phyloP scores from a whole-genome alignment of 53 echinoderm and acorn worm species.

The Arbacia lixula region DNA sequence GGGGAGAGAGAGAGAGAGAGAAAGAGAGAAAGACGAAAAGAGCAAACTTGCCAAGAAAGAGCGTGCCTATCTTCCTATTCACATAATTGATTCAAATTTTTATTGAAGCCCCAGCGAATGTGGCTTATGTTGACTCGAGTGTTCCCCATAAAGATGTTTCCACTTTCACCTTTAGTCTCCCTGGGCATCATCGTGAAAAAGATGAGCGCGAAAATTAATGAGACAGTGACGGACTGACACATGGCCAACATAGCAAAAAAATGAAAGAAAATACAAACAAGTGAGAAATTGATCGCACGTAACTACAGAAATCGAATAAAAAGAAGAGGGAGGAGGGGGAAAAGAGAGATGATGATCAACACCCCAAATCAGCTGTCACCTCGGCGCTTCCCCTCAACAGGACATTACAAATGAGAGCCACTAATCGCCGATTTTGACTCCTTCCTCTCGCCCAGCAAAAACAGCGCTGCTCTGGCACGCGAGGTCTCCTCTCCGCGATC shows the following conservation, averaged over 20 bases:
- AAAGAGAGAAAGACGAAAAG: background rate
- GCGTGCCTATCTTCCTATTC: background rate
- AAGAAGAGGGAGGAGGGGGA: background rate
- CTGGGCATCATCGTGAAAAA: too few species aligned
- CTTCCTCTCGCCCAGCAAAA: constrained; percentile 45
- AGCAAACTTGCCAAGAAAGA: too few species aligned
- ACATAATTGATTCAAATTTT: too few species aligned
- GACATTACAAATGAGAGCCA: constrained; percentile 58
- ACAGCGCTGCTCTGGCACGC: constrained; percentile 53
- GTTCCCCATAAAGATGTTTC: too few species aligned
- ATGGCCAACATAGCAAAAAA: background rate
- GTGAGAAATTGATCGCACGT: background rate
- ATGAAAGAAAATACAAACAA: background rate
- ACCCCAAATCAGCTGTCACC: constrained; percentile 56
- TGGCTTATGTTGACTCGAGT: too few species aligned
- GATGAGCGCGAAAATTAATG: too few species aligned
- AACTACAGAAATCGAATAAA: too few species aligned
- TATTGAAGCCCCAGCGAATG: too few species aligned
- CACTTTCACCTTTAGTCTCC: too few species aligned
- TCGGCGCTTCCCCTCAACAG: constrained; percentile 22
- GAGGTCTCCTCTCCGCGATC: background rate
- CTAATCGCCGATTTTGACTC: constrained; percentile 52
- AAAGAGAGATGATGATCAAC: constrained; percentile 57
- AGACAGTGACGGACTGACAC: too few species aligned
- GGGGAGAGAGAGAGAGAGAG: background rate